Evolutionary conservation across 2,797 vertebrate species (phyloP).

Genomic region (Neopelma chrysocephalum): DNA sequence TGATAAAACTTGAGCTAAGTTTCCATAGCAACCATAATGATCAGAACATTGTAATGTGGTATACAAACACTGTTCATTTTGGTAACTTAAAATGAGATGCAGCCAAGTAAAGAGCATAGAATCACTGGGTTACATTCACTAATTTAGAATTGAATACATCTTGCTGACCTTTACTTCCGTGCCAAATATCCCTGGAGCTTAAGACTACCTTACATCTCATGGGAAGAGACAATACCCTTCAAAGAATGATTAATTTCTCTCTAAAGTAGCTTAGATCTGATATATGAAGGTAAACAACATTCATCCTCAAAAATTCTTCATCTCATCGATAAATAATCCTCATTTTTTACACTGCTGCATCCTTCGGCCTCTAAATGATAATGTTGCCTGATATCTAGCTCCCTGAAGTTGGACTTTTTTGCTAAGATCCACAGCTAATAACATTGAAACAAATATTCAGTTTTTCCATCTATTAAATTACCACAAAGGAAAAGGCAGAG

Average conservation of each 20-base stretch:
- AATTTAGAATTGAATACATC: background rate
- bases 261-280: background rate
- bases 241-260: background rate
- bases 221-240: background rate
- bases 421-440: background rate
- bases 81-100: background rate
- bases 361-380: background rate
- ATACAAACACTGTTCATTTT: background rate
- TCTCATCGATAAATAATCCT: background rate
- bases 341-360: background rate
- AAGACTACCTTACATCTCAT: background rate
- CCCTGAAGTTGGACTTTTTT: background rate
- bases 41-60: background rate
- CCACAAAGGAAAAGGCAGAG: background rate
- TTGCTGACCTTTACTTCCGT: background rate
- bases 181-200: background rate
- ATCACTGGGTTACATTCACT: background rate
- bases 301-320: background rate
- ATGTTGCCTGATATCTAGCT: background rate
- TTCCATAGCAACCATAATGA: constrained; percentile 43
- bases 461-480: background rate
- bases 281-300: background rate
- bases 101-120: background rate
- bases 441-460: background rate
- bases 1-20: constrained; percentile 31